phyloP scores from a whole-genome alignment of 1,140 invertebrate genomes.

The Asbolus verrucosus region DNA sequence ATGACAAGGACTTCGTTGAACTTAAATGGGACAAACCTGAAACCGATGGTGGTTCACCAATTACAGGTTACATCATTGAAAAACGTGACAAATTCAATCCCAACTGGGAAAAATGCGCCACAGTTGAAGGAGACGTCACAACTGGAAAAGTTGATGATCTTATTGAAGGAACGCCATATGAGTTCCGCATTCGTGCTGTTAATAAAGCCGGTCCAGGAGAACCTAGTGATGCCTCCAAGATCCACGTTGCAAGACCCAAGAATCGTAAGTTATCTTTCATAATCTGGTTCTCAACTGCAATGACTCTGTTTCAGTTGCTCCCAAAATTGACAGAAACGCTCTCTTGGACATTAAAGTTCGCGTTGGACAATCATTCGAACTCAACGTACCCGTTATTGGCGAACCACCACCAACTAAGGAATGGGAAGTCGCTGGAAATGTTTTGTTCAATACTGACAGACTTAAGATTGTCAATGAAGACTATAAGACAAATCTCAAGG shows the following conservation, averaged over 20 bases:
- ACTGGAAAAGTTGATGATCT: constrained; percentile 87
- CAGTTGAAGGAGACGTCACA: constrained; percentile 86
- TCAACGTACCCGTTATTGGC: constrained; percentile 93
- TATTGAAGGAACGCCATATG: constrained; percentile 90
- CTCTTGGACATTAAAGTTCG: constrained; percentile 93
- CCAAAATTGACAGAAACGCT: constrained; percentile 93
- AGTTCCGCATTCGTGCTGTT: constrained; percentile 93
- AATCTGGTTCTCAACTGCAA: neutral
- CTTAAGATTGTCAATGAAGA: constrained; percentile 87
- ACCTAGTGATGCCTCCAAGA: constrained; percentile 88
- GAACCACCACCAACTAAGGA: constrained; percentile 94
- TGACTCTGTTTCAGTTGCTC: constrained; percentile 73
- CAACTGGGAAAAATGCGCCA: constrained; percentile 89
- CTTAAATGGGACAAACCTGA: constrained; percentile 92
- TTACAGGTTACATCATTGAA: constrained; percentile 95
- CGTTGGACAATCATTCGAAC: constrained; percentile 93
- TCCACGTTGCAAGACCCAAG: constrained; percentile 91
- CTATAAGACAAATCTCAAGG: constrained; percentile 88
- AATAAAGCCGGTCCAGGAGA: constrained; percentile 95
- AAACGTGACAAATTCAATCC: constrained; percentile 93
- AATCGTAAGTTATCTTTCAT: constrained; percentile 74
- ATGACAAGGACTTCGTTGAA: constrained; percentile 93
- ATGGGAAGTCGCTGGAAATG: constrained; percentile 88
- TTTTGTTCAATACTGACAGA: constrained; percentile 83
- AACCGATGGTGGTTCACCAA: constrained; percentile 88